Percentiles rank a stretch among this genome's conserved stretches.
Evolutionary conservation across 2,797 vertebrate species (phyloP).

Genomic region (Selene dorsalis): DNA sequence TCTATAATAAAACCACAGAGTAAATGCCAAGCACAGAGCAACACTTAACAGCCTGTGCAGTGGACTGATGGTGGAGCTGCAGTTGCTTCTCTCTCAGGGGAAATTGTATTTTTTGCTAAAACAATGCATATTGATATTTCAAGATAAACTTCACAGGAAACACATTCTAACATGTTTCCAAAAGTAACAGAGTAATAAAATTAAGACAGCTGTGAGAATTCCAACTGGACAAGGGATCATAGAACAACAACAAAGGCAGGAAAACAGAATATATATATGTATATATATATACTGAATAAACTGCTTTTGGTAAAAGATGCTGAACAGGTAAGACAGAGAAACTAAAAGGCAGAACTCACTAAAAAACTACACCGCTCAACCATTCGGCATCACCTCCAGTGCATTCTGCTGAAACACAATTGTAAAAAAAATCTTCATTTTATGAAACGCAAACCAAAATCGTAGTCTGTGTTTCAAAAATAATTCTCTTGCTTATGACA

Average conservation of each 20-base stretch:
- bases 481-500: slow-evolving; percentile 27
- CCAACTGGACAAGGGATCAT: slow-evolving; percentile 1
- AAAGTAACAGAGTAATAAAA: slow-evolving; percentile 6
- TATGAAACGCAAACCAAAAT: slow-evolving; percentile 18
- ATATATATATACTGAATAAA: neutral
- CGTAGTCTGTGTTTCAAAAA: slow-evolving; percentile 16
- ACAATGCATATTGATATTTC: slow-evolving; percentile 27
- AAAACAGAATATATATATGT: slow-evolving; percentile 15
- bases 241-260: neutral
- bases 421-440: slow-evolving; percentile 2
- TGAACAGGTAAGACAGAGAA: slow-evolving; percentile 6
- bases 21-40: slow-evolving; percentile 35
- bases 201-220: slow-evolving; percentile 5
- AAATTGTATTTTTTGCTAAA: slow-evolving; percentile 38
- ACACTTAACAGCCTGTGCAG: slow-evolving; percentile 32
- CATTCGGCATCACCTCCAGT: slow-evolving; percentile 18
- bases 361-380: neutral
- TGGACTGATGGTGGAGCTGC: slow-evolving; percentile 5
- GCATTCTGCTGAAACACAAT: slow-evolving; percentile 22
- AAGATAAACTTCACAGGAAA: slow-evolving; percentile 7
- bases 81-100: slow-evolving; percentile 26
- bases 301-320: slow-evolving; percentile 56
- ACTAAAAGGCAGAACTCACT: slow-evolving; percentile 10
- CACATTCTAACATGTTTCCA: slow-evolving; percentile 1
- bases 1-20: slow-evolving; percentile 25